Conservation (phyloP, 2,888 invertebrate species). For the Caenorhabditis afra region DNA sequence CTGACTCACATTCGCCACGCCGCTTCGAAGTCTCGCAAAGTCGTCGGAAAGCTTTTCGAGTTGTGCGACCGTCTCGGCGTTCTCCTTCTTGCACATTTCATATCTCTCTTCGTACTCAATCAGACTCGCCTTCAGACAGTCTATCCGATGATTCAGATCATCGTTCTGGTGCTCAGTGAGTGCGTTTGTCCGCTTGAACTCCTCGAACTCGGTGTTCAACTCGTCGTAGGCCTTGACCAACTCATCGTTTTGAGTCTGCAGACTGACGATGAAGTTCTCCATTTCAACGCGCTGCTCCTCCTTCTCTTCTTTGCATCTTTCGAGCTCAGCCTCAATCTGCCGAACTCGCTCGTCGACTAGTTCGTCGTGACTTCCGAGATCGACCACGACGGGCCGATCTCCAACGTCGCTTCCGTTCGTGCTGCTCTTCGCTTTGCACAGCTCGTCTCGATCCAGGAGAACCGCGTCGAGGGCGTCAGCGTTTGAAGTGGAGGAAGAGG, state of each 20-base stretch:
- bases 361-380: constrained; percentile 47
- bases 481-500: constrained; percentile 64
- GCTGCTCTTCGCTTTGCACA: constrained; percentile 45
- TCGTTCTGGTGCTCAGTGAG: constrained; percentile 52
- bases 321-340: constrained; percentile 46
- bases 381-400: constrained; percentile 42
- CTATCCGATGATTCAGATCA: constrained; percentile 67
- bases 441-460: constrained; percentile 65
- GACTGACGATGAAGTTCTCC: constrained; percentile 7
- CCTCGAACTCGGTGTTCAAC: constrained; percentile 72
- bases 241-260: constrained; percentile 65
- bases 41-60: constrained; percentile 67
- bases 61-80: constrained; percentile 68
- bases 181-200: constrained; percentile 58
- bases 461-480: constrained; percentile 65
- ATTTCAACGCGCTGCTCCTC: constrained; percentile 9
- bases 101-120: constrained; percentile 77
- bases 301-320: constrained; percentile 41
- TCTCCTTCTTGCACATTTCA: constrained; percentile 73
- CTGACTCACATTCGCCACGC: constrained; percentile 61
- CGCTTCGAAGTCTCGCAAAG: constrained; percentile 67
- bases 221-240: constrained; percentile 73
- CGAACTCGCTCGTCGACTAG: constrained; percentile 45
- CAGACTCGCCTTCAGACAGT: constrained; percentile 71
- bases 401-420: constrained; percentile 48